These are phyloP conservation scores for Apis florea DNA, from an alignment of 1,140 invertebrate genomes.

Conservation along the genomic window DNA sequence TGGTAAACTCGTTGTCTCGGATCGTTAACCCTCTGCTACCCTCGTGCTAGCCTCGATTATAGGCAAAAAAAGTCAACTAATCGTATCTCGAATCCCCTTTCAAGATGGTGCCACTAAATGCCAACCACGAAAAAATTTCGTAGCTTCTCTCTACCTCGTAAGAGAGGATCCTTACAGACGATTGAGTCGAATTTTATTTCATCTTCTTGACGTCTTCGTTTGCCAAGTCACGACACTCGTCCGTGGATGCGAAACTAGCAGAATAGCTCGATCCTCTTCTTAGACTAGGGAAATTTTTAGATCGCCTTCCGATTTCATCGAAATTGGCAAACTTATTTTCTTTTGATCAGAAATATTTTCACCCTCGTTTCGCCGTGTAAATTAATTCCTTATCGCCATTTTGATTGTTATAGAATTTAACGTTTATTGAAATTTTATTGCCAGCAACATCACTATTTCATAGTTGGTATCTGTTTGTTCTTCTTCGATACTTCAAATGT, in stretches of 20 bases:
- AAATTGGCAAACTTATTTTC: too few species aligned
- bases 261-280: not conserved
- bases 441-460: too few species aligned
- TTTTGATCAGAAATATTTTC: too few species aligned
- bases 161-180: not conserved
- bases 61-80: slow-evolving; percentile 40
- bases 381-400: too few species aligned
- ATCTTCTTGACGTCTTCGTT: slow-evolving; percentile 12
- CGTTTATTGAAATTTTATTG: too few species aligned
- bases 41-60: slow-evolving; percentile 5
- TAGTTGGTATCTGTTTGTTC: too few species aligned
- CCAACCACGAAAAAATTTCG: not conserved
- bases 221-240: not conserved
- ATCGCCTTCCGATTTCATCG: too few species aligned
- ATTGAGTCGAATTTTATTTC: not conserved
- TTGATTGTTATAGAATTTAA: too few species aligned
- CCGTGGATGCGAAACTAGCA: not conserved
- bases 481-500: too few species aligned
- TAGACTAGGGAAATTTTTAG: too few species aligned
- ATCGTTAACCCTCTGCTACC: not conserved
- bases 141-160: not conserved
- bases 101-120: not conserved
- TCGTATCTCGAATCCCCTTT: not conserved
- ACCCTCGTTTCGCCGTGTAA: too few species aligned
- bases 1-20: not conserved